Evolutionary conservation across 2,113 vertebrate genomes (phyloP), one percentile per base, ranked within the genome.

Genomic region (Hippotragus niger): DNA sequence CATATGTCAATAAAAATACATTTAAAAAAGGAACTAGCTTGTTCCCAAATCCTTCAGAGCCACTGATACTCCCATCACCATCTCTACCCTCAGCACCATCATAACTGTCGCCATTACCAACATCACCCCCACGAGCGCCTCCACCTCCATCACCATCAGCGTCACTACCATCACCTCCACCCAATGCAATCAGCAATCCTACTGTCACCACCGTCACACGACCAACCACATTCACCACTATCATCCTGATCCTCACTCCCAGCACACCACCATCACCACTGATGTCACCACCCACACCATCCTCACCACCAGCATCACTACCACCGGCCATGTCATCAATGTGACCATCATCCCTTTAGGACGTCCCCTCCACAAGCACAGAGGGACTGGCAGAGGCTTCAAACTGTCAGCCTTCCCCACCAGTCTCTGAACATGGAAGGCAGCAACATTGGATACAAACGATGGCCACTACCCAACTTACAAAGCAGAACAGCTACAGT

Each of bases 1-100:
- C 33, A 21, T 33, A 81, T 2, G 2, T 21, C 29, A 33, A 81
- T 52, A 13, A 52, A 50, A 81, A 6, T 33, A n/a, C 3, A 33
- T 52, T 0, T 0, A 1, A 13, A 21, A 81, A 81, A 52, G 16
- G 52, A 93, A 50, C 47, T 12, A 60, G 2, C 53, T n/a, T 62
- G 60, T 25, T 81, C 50, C 81, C 55, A 12, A 83, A 71, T 89
- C 29, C 62, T 87, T 85, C 40, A 71, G 21, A 45, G 45, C 43
- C 81, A 55, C 81, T 64, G 71, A 6, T 10, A 76, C 27, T 3
- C 31, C 6, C 53, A 45, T 29, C 82, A 76, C 2, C 40, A 27
- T n/a, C 21, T 9, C 4, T 23, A 86, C 25, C 19, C 62, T 13
- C 12, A 60, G 27, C 71, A 64, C 4, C 36, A 40, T 31, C 62